A percentile compares a stretch with the other conserved stretches of the same genome.
Conservation (phyloP, 2,797 vertebrate species). For the Merluccius polli region DNA sequence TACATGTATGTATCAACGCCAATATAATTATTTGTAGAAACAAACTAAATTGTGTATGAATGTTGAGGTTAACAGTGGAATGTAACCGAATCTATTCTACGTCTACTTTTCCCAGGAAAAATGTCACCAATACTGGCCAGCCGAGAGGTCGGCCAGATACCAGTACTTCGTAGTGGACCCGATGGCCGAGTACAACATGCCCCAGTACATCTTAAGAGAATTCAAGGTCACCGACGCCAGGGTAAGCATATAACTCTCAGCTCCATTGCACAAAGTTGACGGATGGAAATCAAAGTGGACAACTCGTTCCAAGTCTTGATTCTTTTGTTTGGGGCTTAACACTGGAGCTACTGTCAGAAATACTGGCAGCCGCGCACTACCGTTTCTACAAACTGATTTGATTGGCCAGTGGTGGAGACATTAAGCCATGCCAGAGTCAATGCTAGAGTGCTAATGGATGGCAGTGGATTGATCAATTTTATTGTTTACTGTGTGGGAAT, state of each 20-base stretch:
- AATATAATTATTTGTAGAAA: not conserved
- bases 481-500: conserved; percentile 20
- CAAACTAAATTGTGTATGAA: not conserved
- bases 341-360: not conserved
- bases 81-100: conserved; percentile 36
- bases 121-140: conserved; percentile 99
- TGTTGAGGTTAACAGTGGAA: conserved; percentile 17
- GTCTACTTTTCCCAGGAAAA: conserved; percentile 81
- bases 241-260: conserved; percentile 73
- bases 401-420: not conserved
- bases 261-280: conserved; percentile 19
- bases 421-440: not conserved
- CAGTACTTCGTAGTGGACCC: conserved; percentile 99
- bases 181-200: conserved; percentile 99
- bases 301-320: not conserved
- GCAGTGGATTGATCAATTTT: not conserved
- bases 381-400: not conserved
- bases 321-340: not conserved
- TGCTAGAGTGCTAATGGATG: not conserved
- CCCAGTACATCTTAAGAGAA: conserved; percentile 97
- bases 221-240: conserved; percentile 99
- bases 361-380: not conserved
- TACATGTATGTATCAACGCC: not conserved
- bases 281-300: not conserved
- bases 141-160: conserved; percentile 95